A percentile compares a stretch with the other conserved stretches of the same genome.
phyloP scores from a whole-genome alignment of 1,140 invertebrate species.

The Heliconius congener region DNA sequence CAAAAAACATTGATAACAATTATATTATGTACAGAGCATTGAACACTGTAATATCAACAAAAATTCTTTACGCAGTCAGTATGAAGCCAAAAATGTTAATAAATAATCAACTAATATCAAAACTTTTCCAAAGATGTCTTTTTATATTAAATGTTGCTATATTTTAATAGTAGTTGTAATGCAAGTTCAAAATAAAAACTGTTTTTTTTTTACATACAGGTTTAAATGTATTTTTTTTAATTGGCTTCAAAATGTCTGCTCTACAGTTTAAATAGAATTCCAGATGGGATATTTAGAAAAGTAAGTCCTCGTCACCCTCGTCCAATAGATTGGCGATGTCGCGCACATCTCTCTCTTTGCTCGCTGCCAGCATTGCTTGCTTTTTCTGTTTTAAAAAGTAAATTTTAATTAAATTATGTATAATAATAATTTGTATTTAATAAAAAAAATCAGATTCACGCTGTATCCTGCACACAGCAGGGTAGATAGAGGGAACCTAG shows the following conservation, averaged over 20 bases:
- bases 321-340: slow-evolving; percentile 90
- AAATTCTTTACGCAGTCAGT: slow-evolving; percentile 51
- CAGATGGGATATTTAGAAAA: slow-evolving; percentile 86
- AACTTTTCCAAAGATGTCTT: neutral
- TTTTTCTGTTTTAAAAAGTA: slow-evolving; percentile 62
- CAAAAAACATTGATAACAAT: slow-evolving; percentile 45
- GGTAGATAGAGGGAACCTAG: too few species aligned
- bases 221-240: neutral
- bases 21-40: slow-evolving; percentile 49
- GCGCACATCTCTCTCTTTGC: slow-evolving; percentile 72
- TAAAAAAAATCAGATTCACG: too few species aligned
- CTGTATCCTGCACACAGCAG: too few species aligned
- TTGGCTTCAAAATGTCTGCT: slow-evolving; percentile 48
- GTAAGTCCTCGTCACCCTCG: slow-evolving; percentile 95
- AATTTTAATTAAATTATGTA: neutral
- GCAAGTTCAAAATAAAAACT: neutral
- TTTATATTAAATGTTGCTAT: neutral
- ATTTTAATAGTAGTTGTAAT: neutral
- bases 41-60: slow-evolving; percentile 69
- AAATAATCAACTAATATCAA: neutral
- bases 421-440: too few species aligned
- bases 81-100: slow-evolving; percentile 8
- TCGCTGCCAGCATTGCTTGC: slow-evolving; percentile 78
- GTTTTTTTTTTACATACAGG: neutral
- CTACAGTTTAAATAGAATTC: slow-evolving; percentile 43